Evolutionary conservation across 2,797 vertebrate species (phyloP).

Genomic region (Potorous gilbertii): DNA sequence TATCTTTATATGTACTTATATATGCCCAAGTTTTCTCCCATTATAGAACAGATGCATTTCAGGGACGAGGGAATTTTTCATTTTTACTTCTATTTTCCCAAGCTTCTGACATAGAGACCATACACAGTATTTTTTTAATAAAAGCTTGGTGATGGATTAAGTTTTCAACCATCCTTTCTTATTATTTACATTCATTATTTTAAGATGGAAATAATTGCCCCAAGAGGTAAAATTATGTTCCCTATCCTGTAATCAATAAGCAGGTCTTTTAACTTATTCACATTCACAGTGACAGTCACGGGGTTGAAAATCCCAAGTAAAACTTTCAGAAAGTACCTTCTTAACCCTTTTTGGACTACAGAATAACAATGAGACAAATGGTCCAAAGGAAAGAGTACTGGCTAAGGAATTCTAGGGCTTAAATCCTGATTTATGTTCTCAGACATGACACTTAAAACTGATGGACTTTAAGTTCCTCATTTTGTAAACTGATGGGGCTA

Average conservation of each 20-base stretch:
- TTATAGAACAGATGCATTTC: background rate
- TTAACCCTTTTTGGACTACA: background rate
- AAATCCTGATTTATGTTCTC: background rate
- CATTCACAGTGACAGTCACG: background rate
- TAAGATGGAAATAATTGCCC: background rate
- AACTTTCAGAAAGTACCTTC: constrained; percentile 9
- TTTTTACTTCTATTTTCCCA: background rate
- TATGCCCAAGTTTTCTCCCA: background rate
- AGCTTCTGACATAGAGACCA: background rate
- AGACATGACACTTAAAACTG: background rate
- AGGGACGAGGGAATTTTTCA: background rate
- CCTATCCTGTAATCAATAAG: background rate
- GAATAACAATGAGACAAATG: background rate
- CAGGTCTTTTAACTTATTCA: background rate
- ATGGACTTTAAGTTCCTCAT: background rate
- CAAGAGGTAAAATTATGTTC: background rate
- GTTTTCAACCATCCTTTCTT: background rate
- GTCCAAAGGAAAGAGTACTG: background rate
- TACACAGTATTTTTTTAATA: too few relatives aligned
- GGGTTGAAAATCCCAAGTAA: background rate
- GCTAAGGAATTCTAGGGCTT: background rate
- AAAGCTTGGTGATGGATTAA: background rate
- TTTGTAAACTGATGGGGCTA: background rate
- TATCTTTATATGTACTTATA: background rate
- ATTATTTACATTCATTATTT: background rate